Evolutionary conservation across 2,888 invertebrate species (phyloP).

Genomic region (Biston betularia): DNA sequence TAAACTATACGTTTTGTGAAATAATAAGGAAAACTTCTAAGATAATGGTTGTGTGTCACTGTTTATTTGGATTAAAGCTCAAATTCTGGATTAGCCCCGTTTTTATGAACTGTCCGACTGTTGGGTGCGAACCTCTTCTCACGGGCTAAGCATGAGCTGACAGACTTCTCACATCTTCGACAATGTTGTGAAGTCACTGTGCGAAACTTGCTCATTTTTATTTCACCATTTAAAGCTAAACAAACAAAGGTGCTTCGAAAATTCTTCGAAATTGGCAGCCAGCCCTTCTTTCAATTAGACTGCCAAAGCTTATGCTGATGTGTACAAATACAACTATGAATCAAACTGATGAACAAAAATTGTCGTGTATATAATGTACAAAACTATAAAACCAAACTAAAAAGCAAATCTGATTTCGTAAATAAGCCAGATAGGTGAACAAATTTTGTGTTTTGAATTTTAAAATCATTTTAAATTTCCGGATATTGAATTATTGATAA

Average conservation of each 20-base stretch:
- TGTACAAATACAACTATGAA: not conserved
- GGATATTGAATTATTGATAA: not conserved
- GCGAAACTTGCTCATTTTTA: too few species aligned
- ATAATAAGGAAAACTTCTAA: slow-evolving; percentile 36
- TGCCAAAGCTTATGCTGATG: too few species aligned
- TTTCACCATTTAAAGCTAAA: too few species aligned
- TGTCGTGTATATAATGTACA: not conserved
- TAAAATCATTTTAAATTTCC: too few species aligned
- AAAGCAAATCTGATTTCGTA: too few species aligned
- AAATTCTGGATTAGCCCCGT: too few species aligned
- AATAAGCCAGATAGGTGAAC: too few species aligned
- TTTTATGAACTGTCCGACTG: too few species aligned
- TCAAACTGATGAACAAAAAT: not conserved
- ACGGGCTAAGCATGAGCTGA: not conserved
- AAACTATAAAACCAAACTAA: slow-evolving; percentile 3
- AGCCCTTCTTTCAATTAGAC: too few species aligned
- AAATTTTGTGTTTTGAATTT: too few species aligned
- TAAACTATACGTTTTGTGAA: slow-evolving; percentile 31
- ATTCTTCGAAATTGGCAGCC: too few species aligned
- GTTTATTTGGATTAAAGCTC: slow-evolving; percentile 5
- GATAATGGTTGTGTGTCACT: slow-evolving; percentile 32
- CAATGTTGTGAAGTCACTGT: not conserved
- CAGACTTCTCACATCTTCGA: not conserved
- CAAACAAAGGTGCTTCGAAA: too few species aligned
- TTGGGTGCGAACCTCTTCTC: not conserved